Evolutionary conservation across 92 coral and sea anemone species (phyloP).

Genomic region (Hydrozoanthus gracilis): DNA sequence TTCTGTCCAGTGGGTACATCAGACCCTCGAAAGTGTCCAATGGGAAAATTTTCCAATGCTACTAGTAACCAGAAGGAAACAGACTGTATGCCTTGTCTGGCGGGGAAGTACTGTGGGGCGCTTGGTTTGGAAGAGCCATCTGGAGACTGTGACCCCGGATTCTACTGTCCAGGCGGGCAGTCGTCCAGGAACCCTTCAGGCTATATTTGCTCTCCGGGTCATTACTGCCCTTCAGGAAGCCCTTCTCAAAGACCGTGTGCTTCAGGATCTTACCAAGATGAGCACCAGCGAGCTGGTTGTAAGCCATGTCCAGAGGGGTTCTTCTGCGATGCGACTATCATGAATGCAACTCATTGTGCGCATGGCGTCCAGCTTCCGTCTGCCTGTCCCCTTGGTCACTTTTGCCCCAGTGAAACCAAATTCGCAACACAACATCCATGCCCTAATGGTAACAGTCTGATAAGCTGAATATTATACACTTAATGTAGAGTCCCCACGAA

Average conservation of each 20-base stretch:
- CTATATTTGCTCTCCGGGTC: conserved; percentile 92
- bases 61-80: conserved; percentile 73
- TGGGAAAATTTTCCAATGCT: conserved; percentile 90
- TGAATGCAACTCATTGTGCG: conserved; percentile 85
- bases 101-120: conserved; percentile 89
- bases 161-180: conserved; percentile 92
- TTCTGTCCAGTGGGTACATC: conserved; percentile 87
- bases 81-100: conserved; percentile 81
- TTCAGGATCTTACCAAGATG: conserved; percentile 91
- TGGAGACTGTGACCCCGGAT: conserved; percentile 88
- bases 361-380: conserved; percentile 95
- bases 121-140: conserved; percentile 83
- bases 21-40: conserved; percentile 88
- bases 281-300: conserved; percentile 79
- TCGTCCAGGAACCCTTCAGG: conserved; percentile 77
- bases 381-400: conserved; percentile 92
- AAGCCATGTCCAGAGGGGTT: conserved; percentile 92
- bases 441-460: conserved; percentile 71
- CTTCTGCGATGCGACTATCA: conserved; percentile 91
- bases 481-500: neutral
- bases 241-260: conserved; percentile 73
- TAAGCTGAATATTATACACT: neutral
- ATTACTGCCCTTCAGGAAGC: conserved; percentile 85
- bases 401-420: conserved; percentile 91
- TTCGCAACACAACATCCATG: conserved; percentile 90